Evolutionary conservation across 2,113 vertebrate genomes (phyloP), one percentile per base, ranked within the genome.

Genomic region (Cavia porcellus): DNA sequence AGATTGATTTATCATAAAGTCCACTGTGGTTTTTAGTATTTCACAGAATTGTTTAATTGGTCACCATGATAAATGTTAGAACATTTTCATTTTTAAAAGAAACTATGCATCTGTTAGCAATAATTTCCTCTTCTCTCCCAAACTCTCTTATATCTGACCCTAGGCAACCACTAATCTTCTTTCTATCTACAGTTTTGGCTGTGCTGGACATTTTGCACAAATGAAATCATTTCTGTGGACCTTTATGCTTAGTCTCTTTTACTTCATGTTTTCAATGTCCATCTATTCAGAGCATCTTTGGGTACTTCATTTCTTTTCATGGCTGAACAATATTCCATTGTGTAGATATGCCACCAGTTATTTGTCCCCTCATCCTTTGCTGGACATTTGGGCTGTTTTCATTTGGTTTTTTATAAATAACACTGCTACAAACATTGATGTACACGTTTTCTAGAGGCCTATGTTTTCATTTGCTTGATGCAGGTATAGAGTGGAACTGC

Each of bases 61-160:
- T 70, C 75, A 52, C 52, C 19, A 17, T 30, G 79, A 47, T n/a
- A 45, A 90, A 52, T 19, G 86, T 42, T 61, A 85, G 70, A 68
- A 75, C 45, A 70, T 80, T 79, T 89, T 77, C 42, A 38, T 50
- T 77, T 75, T 75, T 68, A 68, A 85, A 89, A 89, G 50, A 85
- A 75, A 42, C 38, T 35, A 38, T 28, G 11, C 22, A 14, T 45
- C 24, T 32, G 19, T 79, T 70, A 30, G 86, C 66, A 55, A 30
- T 30, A 59, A 42, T 20, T 32, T 57, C 10, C 7, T 22, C 11
- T 7, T 59, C 19, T 5, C 1, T 28, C 22, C 25, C 22, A 50
- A 20, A 12, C 42, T 24, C 42, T 19, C 20, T 28, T 22, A 42
- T 7, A 66, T 22, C 38, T 61, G 20, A n/a, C 28, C 28, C n/a